A percentile compares a stretch with the other conserved stretches of the same genome.
phyloP scores from a whole-genome alignment of 2,797 vertebrate genomes.

The Melanotaenia maccullochi region DNA sequence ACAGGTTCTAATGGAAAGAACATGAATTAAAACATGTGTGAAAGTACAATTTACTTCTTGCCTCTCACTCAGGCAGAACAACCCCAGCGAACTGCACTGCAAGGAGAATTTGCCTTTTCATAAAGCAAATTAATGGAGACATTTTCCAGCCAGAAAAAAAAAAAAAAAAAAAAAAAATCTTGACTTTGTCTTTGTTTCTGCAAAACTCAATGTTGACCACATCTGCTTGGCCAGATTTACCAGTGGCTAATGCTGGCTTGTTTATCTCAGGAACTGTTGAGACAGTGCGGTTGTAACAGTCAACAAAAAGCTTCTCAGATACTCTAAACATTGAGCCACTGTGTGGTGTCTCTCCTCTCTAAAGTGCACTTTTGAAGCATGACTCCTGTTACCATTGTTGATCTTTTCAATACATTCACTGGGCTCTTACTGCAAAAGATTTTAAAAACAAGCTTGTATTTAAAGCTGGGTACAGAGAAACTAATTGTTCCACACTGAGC shows the following conservation, averaged over 20 bases:
- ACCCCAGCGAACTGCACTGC: conserved; percentile 45
- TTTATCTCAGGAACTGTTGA: conserved; percentile 63
- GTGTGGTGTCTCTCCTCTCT: conserved; percentile 42
- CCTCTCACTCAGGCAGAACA: conserved; percentile 70
- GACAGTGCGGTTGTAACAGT: conserved; percentile 59
- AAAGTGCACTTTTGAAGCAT: conserved; percentile 15
- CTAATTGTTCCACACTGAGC: conserved; percentile 17
- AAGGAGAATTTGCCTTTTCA: conserved; percentile 59
- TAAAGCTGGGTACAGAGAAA: conserved; percentile 30
- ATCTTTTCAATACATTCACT: conserved; percentile 40
- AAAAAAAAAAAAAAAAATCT: conserved; percentile 36
- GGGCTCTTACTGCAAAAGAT: conserved; percentile 26
- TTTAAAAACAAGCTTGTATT: conserved; percentile 21
- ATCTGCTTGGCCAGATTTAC: conserved; percentile 59
- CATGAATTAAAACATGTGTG: conserved; percentile 82
- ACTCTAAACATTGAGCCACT: conserved; percentile 55
- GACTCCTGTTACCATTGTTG: conserved; percentile 14
- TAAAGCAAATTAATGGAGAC: conserved; percentile 67
- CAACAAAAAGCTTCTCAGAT: conserved; percentile 63
- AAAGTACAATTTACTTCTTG: conserved; percentile 69
- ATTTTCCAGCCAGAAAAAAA: conserved; percentile 50
- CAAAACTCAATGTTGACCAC: conserved; percentile 40
- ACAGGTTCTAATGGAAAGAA: conserved; percentile 71
- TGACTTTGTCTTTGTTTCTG: conserved; percentile 40
- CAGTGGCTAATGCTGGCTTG: conserved; percentile 59